phyloP scores from a whole-genome alignment of 2,888 invertebrate genomes.

The Phymatocera aterrima region DNA sequence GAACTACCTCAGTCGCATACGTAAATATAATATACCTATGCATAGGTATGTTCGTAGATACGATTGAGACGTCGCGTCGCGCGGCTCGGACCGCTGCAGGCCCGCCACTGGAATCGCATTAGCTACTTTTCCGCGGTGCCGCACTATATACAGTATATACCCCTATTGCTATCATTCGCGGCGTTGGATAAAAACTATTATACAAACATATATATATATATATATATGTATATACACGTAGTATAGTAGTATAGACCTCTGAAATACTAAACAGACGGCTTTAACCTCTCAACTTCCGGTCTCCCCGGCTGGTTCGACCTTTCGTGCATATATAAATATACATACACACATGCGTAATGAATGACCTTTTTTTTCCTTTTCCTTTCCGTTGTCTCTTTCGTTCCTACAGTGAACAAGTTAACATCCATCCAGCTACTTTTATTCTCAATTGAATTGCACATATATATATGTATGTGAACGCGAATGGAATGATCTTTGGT shows the following conservation, averaged over 20 bases:
- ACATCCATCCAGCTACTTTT: too few species aligned
- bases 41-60: too few species aligned
- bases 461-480: too few species aligned
- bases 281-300: conserved; percentile 38
- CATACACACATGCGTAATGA: too few species aligned
- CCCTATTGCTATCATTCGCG: not conserved
- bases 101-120: conserved; percentile 57
- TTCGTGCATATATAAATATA: not conserved
- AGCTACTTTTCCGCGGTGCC: too few species aligned
- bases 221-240: not conserved
- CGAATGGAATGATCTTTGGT: too few species aligned
- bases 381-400: not conserved
- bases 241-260: not conserved
- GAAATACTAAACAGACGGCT: not conserved
- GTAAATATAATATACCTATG: too few species aligned
- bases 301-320: not conserved
- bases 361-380: not conserved
- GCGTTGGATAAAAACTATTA: not conserved
- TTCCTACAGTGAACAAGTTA: too few species aligned
- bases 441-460: too few species aligned
- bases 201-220: not conserved
- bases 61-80: conserved; percentile 49
- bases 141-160: too few species aligned
- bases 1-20: conserved; percentile 63
- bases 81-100: too few species aligned